These are phyloP conservation scores for Caenorhabditis virilis DNA, from an alignment of 2,888 invertebrate genomes.

Conservation along the genomic window DNA sequence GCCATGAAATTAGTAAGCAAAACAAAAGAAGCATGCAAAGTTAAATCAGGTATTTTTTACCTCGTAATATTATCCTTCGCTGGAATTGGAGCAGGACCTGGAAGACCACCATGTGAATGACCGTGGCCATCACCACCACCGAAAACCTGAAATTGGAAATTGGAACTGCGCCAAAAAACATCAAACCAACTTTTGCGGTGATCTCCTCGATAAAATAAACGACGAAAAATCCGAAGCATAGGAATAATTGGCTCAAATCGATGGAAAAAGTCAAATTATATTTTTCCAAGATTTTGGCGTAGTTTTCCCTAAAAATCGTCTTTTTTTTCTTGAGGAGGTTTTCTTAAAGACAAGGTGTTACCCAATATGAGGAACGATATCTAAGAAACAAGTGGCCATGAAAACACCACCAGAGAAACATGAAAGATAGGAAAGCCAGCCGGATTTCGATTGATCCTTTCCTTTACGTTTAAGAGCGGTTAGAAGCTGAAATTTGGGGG, in stretches of 20 bases:
- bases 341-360: too few relatives aligned
- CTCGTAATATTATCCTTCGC: slow-evolving; percentile 29
- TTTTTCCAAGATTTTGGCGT: slow-evolving; percentile 25
- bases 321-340: too few relatives aligned
- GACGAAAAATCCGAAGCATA: slow-evolving; percentile 64
- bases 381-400: slow-evolving; percentile 66
- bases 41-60: too few relatives aligned
- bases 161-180: too few relatives aligned
- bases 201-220: slow-evolving; percentile 65
- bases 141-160: too few relatives aligned
- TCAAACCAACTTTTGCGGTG: slow-evolving; percentile 48
- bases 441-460: slow-evolving; percentile 33
- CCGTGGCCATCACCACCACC: slow-evolving; percentile 34
- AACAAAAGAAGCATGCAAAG: too few relatives aligned
- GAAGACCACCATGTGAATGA: slow-evolving; percentile 24
- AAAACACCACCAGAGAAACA: slow-evolving; percentile 68
- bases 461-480: slow-evolving; percentile 31
- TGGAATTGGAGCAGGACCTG: too few relatives aligned
- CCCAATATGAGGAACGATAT: slow-evolving; percentile 66
- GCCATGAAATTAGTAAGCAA: too few relatives aligned
- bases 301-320: too few relatives aligned
- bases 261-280: slow-evolving; percentile 39
- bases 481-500: slow-evolving; percentile 23
- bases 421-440: slow-evolving; percentile 59
- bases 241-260: slow-evolving; percentile 61